Conservation (phyloP, 2,113 vertebrate species). For the Amazona vittata region DNA sequence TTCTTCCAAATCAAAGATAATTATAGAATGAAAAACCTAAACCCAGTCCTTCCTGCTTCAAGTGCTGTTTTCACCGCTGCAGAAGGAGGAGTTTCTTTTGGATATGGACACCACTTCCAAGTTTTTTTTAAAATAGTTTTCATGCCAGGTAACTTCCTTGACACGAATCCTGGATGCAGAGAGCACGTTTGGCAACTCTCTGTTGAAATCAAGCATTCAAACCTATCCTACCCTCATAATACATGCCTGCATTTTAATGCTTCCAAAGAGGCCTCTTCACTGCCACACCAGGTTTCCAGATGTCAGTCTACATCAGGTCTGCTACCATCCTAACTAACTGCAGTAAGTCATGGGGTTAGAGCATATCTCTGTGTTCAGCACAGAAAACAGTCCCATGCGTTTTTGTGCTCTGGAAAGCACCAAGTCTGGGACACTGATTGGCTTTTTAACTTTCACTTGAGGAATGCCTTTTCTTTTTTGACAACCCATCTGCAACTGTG, state of each 20-base stretch:
- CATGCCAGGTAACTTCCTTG: background rate
- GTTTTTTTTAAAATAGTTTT: background rate
- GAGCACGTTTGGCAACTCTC: background rate
- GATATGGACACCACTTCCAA: background rate
- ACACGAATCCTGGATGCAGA: background rate
- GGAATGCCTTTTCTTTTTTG: background rate
- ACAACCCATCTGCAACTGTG: background rate
- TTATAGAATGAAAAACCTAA: background rate
- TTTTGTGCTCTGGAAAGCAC: background rate
- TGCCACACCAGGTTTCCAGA: background rate
- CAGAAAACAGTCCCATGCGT: accelerated
- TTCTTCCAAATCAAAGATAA: background rate
- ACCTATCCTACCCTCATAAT: background rate
- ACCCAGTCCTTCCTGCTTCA: background rate
- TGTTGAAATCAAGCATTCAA: background rate
- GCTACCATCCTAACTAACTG: background rate
- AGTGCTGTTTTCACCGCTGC: background rate
- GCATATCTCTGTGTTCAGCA: background rate
- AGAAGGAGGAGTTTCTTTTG: background rate
- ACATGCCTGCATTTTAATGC: background rate
- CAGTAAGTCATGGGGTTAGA: background rate
- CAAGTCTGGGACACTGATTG: background rate
- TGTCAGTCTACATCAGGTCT: background rate
- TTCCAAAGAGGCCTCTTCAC: background rate
- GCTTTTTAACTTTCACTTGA: background rate